phyloP scores from a whole-genome alignment of 1,140 invertebrate genomes.

The Zaprionus nigranus region DNA sequence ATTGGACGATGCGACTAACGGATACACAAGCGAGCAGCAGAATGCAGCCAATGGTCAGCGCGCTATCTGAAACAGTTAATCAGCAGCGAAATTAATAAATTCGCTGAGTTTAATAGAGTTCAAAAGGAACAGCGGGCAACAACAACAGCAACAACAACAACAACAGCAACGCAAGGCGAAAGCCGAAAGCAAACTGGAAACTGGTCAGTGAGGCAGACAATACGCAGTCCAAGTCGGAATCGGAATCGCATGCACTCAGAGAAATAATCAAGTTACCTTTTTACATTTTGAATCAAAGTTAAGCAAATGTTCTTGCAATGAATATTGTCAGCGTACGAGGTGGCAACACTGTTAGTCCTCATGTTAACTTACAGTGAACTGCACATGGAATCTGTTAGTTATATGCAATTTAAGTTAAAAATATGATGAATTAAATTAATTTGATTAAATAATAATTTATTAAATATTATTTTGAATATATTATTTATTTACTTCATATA shows the following conservation, averaged over 20 bases:
- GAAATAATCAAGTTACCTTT: neutral
- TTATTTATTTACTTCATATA: too few relatives aligned
- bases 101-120: slow-evolving; percentile 81
- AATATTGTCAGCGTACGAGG: too few relatives aligned
- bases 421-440: too few relatives aligned
- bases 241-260: slow-evolving; percentile 4
- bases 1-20: slow-evolving; percentile 70
- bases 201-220: slow-evolving; percentile 50
- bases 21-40: slow-evolving; percentile 49
- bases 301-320: too few relatives aligned
- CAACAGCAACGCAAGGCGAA: slow-evolving; percentile 46
- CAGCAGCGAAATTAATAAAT: slow-evolving; percentile 82
- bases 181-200: slow-evolving; percentile 42
- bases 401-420: too few relatives aligned
- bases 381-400: neutral
- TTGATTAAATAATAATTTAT: neutral
- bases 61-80: slow-evolving; percentile 79
- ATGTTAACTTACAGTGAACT: neutral
- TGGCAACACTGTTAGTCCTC: too few relatives aligned
- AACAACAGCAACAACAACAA: too few relatives aligned
- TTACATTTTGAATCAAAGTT: too few relatives aligned
- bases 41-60: slow-evolving; percentile 61
- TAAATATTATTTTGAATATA: neutral
- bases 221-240: slow-evolving; percentile 54
- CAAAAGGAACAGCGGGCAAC: slow-evolving; percentile 60